Base-by-base conservation (phyloP, 2,113 vertebrate species). In the Alligator sinensis region DNA sequence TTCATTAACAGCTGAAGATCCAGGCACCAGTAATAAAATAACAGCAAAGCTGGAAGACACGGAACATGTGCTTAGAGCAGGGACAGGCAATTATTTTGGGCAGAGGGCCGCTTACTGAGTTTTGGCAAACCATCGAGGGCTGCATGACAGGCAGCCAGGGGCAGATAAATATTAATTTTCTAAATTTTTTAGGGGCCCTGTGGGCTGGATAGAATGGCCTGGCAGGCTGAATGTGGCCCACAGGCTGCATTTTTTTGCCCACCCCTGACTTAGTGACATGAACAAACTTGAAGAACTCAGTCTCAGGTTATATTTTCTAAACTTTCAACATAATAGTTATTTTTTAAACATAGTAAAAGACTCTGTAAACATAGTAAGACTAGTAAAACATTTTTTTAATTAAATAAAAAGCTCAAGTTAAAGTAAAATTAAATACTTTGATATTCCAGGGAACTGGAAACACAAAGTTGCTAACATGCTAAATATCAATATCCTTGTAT, bases 1-100 rank as follows among this genome's bases (percentile, higher is more conserved):
- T 85, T 92, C 60, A 70, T 74, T 82, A 92, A 47, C 79, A 94
- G 84, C 78, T 79, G 63, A 66, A 88, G 76, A 70, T 61, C 70
- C 24, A 38, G 60, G 76, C 10, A 74, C 54, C 30, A 82, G 21
- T 54, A 90, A 84, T 85, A 74, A 93, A 90, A 79, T 80, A 89
- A 87, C 94, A 38, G 68, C 68, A 72, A 22, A 72, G 38, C 8
- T 70, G 68, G n/a, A 72, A 72, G 22, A 38, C 30, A 38, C 34
- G 34, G 18, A 38, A 18, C 17, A 34, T 3, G 6, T 72, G 30
- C 30, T 72, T 21, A 38, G 12, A 9, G 47, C 38, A 38, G 38
- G 38, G 38, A 9, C 47, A 47, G 47, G 47, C 47, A 47, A 47
- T 47, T 47, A 47, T 47, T 47, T 47, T 9, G 8, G 7, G 47